phyloP scores from a whole-genome alignment of 2,113 vertebrate genomes.

The Balaeniceps rex region DNA sequence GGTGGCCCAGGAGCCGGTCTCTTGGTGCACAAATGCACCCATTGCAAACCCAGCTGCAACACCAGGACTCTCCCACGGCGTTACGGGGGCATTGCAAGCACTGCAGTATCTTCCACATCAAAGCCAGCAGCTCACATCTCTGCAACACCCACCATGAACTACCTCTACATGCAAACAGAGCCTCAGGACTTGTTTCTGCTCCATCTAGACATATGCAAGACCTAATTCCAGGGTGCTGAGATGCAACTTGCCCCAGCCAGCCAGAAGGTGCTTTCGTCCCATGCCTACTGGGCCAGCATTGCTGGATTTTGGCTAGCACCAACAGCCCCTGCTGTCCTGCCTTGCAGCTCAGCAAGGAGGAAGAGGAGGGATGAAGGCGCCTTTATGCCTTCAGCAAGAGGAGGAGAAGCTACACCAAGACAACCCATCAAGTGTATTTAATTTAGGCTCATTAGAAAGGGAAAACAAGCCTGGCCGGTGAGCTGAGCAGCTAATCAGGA shows the following conservation, averaged over 20 bases:
- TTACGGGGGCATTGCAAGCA: accelerated
- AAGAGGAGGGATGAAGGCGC: background rate
- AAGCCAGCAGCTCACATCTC: background rate
- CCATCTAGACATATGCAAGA: accelerated
- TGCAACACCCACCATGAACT: accelerated
- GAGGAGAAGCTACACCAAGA: background rate
- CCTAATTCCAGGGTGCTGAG: accelerated
- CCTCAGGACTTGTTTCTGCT: background rate
- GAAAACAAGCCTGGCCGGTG: background rate
- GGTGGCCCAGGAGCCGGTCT: background rate
- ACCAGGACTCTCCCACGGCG: accelerated
- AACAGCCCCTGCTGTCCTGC: background rate
- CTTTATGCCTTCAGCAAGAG: background rate
- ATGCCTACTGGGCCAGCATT: background rate
- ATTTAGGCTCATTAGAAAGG: background rate
- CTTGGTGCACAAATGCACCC: accelerated
- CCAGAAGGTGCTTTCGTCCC: background rate
- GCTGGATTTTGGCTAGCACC: background rate
- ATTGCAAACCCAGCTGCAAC: background rate
- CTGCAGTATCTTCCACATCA: background rate
- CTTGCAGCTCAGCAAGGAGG: background rate
- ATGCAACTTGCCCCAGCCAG: background rate
- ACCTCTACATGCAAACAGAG: background rate
- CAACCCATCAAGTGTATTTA: background rate
- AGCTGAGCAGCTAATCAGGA: background rate